Evolutionary conservation across 2,797 vertebrate genomes (phyloP), one percentile per base, ranked within the genome.

Genomic region (Gouania willdenowi): DNA sequence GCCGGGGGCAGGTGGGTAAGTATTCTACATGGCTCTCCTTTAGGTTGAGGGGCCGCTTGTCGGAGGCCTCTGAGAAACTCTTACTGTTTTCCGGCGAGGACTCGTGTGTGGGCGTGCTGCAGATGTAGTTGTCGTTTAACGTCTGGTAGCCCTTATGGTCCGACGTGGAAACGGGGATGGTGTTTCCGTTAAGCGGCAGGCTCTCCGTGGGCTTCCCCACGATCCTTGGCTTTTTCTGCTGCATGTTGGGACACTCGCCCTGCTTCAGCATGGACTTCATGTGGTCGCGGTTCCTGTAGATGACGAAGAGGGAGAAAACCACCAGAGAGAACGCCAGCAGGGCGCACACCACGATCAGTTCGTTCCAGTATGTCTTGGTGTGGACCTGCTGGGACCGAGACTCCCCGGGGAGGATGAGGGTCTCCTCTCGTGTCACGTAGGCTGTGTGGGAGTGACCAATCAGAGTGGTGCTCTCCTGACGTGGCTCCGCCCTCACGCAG

Each of bases 101-200:
- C 59, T 92, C 93, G 0, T 91, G 91, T 10, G 89, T 79, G 0
- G 93, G 92, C 1, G 90, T 92, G 83, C 88, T 91, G 70, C 88
- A 90, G 12, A 91, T 88, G 66, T 91, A 92, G 81, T 93, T 95
- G 74, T 97, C 93, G 1, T 93, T 92, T 50, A 98, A 82, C 2
- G 95, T 91, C 85, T 98, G 95, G 80, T 98, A 99, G 79, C 95
- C 95, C 72, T 94, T 97, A 85, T 97, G 95, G 64, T 98, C 95
- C 0, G 92, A 91, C 0, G 77, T 85, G 0, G 84, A 35, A 2
- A 87, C 87, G 0, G 93, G 91, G 20, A 90, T 81, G 46, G 74
- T 88, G 45, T 90, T 87, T 1, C 93, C 92, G 0, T 94, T 95
- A 10, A 96, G 88, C 0, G 93, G 93, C 14, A 92, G 72, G 64